These are phyloP conservation scores for Fistularia tabacaria DNA, from an alignment of 2,797 vertebrate species.

Conservation along the genomic window DNA sequence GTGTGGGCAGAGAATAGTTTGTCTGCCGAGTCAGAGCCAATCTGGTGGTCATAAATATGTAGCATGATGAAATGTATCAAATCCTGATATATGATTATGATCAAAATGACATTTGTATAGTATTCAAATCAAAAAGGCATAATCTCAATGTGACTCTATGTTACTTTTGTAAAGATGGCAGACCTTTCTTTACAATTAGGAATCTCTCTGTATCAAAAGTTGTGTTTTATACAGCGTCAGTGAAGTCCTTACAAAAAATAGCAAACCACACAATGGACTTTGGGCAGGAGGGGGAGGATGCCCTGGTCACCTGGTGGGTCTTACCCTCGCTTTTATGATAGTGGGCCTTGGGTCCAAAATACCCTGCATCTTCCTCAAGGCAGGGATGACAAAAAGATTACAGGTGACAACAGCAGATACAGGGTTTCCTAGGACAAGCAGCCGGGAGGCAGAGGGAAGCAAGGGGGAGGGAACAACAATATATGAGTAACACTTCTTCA, in stretches of 20 bases:
- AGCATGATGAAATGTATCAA: slow-evolving; percentile 48
- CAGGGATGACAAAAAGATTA: slow-evolving; percentile 99
- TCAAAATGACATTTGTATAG: slow-evolving; percentile 5
- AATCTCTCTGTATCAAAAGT: too few relatives aligned
- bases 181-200: too few relatives aligned
- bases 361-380: slow-evolving; percentile 99
- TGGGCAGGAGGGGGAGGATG: slow-evolving; percentile 16
- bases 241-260: too few relatives aligned
- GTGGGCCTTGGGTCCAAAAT: slow-evolving; percentile 98
- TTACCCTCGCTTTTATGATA: slow-evolving; percentile 99
- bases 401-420: slow-evolving; percentile 99
- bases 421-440: slow-evolving; percentile 86
- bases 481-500: slow-evolving; percentile 64
- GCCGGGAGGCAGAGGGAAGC: slow-evolving; percentile 17
- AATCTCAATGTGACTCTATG: too few relatives aligned
- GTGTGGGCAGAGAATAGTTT: slow-evolving; percentile 31
- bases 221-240: too few relatives aligned
- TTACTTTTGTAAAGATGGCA: too few relatives aligned
- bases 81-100: slow-evolving; percentile 36
- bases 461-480: slow-evolving; percentile 29
- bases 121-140: too few relatives aligned
- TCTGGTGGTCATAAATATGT: slow-evolving; percentile 51
- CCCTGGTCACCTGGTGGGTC: slow-evolving; percentile 22
- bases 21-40: slow-evolving; percentile 47
- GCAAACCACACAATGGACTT: slow-evolving; percentile 11